Conservation (phyloP, 2,113 vertebrate genomes). For the Crotophaga sulcirostris region DNA sequence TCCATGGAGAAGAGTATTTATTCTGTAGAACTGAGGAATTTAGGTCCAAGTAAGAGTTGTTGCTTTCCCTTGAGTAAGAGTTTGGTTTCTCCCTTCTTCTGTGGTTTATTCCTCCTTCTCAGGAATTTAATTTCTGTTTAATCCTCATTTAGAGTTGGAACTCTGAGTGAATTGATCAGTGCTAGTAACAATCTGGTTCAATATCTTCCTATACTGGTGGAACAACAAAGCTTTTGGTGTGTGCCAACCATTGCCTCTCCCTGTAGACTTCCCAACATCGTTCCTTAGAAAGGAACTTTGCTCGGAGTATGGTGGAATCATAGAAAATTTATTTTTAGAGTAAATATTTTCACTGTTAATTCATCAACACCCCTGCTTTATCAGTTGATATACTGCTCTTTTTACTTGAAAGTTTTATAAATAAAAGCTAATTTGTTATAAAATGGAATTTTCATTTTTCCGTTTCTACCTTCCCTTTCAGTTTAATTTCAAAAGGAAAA, state of each 20-base stretch:
- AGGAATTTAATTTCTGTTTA: neutral
- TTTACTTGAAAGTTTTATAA: conserved; percentile 63
- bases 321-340: conserved; percentile 27
- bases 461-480: conserved; percentile 17
- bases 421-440: conserved; percentile 42
- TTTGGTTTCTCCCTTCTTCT: neutral
- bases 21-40: neutral
- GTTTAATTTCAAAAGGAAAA: neutral
- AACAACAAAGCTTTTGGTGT: neutral
- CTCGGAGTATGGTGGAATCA: neutral
- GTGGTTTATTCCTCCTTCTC: neutral
- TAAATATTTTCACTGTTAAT: neutral
- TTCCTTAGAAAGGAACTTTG: neutral
- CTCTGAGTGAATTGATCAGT: neutral
- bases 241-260: neutral
- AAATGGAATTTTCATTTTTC: conserved; percentile 21
- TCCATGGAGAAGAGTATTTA: conserved; percentile 55
- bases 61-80: neutral
- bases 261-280: neutral
- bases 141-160: neutral
- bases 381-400: conserved; percentile 29
- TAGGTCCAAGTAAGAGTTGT: conserved; percentile 14
- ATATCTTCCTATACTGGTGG: neutral
- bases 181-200: neutral
- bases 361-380: neutral